Conservation (phyloP, 2,113 vertebrate species). For the Syrmaticus mikado region DNA sequence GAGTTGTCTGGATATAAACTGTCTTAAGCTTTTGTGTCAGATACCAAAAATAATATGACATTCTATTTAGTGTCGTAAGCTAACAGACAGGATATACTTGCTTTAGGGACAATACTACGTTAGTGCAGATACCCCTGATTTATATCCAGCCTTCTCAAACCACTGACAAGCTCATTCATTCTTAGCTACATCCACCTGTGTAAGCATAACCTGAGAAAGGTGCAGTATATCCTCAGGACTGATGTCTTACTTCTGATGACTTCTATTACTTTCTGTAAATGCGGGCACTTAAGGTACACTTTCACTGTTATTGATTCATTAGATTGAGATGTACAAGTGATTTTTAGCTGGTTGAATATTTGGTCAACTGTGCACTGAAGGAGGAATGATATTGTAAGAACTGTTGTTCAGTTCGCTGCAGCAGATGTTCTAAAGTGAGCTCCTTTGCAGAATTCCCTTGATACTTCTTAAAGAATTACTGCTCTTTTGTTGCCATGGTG, state of each 20-base stretch:
- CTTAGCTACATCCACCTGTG: background rate
- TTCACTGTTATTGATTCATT: background rate
- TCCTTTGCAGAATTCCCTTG: background rate
- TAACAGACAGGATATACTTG: background rate
- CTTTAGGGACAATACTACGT: background rate
- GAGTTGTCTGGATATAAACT: background rate
- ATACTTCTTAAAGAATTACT: background rate
- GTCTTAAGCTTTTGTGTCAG: background rate
- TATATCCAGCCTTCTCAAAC: background rate
- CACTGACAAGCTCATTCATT: background rate
- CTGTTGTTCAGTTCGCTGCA: background rate
- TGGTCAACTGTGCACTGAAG: background rate
- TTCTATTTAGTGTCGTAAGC: background rate
- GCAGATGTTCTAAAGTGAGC: background rate
- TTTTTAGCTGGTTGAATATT: background rate
- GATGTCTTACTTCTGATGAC: background rate
- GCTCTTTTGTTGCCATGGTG: background rate
- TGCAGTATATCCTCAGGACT: background rate
- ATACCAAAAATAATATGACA: background rate
- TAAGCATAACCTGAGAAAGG: background rate
- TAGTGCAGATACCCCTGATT: background rate
- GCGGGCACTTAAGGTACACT: background rate
- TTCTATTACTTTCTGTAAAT: background rate
- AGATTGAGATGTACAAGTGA: background rate
- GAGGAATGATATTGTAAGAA: background rate